Evolutionary conservation across 2,797 vertebrate genomes (phyloP), one percentile per base, ranked within the genome.

Genomic region (Otolemur crassicaudatus): DNA sequence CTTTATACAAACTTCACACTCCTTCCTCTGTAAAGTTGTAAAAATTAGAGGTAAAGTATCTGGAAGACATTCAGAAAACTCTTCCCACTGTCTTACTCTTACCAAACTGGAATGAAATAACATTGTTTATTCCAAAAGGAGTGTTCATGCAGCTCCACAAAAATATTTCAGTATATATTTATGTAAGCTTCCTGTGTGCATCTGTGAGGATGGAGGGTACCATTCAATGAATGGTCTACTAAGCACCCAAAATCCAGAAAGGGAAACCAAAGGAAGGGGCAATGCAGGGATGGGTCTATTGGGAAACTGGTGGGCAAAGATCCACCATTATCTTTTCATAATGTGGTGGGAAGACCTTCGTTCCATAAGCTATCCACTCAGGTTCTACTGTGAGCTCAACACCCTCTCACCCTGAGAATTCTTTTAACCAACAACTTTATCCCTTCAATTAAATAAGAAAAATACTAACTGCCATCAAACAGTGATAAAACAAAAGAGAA

Each of bases 401-500:
- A 9, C 5, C 53, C 12, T 7, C 40, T 77, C 34, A 5, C 46
- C 40, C 58, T 77, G 31, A 89, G 58, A 67, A 61, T 31, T 53
- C 10, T 92, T 79, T 58, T 34, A 93, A 37, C 20, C 43, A 90
- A 67, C 72, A 40, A 56, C 27, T 75, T 60, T 61, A 84, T 65
- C 67, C 85, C 69, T 95, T 70, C 10, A 13, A 29, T 37, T 29
- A 61, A 86, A 89, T 87, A n/a, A 95, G 49, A 76, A 89, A 82
- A 95, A 31, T 65, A 81, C 83, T 63, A 87, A 31, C 56, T n/a
- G 1, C 17, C 67, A 83, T 12, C 77, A 34, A n/a, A 43, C 40
- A 60, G 27, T 63, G 67, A 61, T 84, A 72, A 81, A 91, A 87
- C 27, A 46, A 88, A 91, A 94, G 75, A 40, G 53, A 87, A 80